Evolutionary conservation across 2,888 invertebrate species (phyloP).

Genomic region (Cheilosia impressa): DNA sequence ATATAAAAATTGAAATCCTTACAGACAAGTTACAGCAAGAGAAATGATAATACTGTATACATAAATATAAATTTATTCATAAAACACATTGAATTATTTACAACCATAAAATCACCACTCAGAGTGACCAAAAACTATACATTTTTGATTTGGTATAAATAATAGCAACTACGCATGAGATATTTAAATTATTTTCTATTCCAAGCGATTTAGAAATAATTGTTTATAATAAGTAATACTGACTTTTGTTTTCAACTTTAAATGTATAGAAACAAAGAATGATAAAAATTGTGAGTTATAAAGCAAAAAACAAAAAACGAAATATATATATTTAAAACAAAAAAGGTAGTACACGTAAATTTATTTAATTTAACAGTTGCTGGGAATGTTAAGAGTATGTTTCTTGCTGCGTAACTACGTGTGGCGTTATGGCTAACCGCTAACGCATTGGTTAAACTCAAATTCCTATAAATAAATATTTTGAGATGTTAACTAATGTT

Average conservation of each 20-base stretch:
- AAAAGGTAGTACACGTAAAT: background rate
- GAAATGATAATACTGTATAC: constrained; percentile 25
- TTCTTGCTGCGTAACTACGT: too few species aligned
- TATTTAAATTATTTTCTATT: constrained; percentile 31
- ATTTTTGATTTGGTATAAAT: constrained; percentile 14
- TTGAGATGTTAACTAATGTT: too few species aligned
- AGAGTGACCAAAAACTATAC: constrained; percentile 17
- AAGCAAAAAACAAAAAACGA: constrained; percentile 28
- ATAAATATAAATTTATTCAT: constrained; percentile 10
- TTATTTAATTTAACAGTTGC: background rate
- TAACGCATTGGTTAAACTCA: too few species aligned
- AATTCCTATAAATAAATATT: too few species aligned
- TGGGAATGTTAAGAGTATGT: too few species aligned
- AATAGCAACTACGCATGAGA: constrained; percentile 5
- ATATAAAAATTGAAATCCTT: constrained; percentile 37
- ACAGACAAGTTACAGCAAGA: constrained; percentile 36
- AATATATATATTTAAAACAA: constrained; percentile 34
- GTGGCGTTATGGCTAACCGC: too few species aligned
- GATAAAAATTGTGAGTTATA: constrained; percentile 37
- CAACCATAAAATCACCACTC: constrained; percentile 9
- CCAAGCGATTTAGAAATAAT: constrained; percentile 18
- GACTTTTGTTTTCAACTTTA: constrained; percentile 36
- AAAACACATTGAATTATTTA: constrained; percentile 35
- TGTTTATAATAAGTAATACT: constrained; percentile 25
- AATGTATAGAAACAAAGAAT: constrained; percentile 37